Evolutionary conservation across 92 coral and sea anemone genomes (phyloP).

Genomic region (Zoanthus gigantus): DNA sequence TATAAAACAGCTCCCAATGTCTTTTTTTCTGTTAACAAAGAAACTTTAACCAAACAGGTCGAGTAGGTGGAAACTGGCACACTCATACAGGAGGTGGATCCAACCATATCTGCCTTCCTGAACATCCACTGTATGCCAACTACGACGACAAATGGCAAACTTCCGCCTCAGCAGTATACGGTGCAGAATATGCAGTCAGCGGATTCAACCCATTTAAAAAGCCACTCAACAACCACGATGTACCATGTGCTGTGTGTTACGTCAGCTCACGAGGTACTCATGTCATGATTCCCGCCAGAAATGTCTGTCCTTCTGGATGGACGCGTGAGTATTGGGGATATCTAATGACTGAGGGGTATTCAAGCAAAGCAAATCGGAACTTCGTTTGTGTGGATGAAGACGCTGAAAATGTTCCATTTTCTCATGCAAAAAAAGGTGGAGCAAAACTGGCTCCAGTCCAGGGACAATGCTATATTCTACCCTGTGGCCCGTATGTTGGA

Average conservation of each 20-base stretch:
- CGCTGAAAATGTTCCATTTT: constrained; percentile 70
- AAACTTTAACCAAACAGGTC: constrained; percentile 16
- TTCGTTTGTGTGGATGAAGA: constrained; percentile 79
- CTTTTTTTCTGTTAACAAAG: background rate
- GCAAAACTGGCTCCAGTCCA: constrained; percentile 16
- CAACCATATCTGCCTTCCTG: constrained; percentile 52
- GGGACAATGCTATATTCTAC: background rate
- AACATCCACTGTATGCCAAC: constrained; percentile 44
- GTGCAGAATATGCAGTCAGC: constrained; percentile 64
- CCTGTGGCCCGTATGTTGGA: constrained; percentile 45
- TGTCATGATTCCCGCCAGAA: constrained; percentile 87
- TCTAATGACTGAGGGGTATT: constrained; percentile 70
- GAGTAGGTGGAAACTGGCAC: constrained; percentile 29
- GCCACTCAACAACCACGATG: constrained; percentile 45
- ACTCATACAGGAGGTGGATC: constrained; percentile 54
- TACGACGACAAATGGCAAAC: constrained; percentile 19
- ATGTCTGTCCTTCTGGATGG: constrained; percentile 86
- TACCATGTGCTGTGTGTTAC: constrained; percentile 84
- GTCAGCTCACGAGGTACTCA: constrained; percentile 77
- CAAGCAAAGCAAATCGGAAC: constrained; percentile 60
- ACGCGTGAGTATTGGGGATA: constrained; percentile 84
- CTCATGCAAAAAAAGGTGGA: constrained; percentile 54
- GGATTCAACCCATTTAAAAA: background rate
- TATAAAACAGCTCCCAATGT: background rate
- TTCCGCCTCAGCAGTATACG: constrained; percentile 44